A percentile compares a stretch with the other conserved stretches of the same genome.
Evolutionary conservation across 2,888 invertebrate species (phyloP).

Genomic region (Troglohyphantes excavatus): DNA sequence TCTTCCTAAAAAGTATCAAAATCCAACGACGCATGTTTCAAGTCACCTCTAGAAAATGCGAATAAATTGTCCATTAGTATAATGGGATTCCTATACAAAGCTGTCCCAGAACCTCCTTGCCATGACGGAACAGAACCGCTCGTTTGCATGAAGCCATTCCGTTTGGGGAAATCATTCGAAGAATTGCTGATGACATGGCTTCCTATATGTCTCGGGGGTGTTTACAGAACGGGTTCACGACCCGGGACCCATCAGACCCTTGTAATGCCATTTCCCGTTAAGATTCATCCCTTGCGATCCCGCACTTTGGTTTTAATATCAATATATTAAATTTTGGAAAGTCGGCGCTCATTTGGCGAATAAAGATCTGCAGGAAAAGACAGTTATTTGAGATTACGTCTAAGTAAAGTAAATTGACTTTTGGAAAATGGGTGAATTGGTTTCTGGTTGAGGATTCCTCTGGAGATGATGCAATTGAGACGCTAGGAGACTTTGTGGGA

Average conservation of each 20-base stretch:
- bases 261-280: not conserved
- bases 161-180: constrained; percentile 45
- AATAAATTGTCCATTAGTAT: constrained; percentile 51
- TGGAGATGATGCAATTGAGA: too few species aligned
- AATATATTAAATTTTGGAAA: constrained; percentile 13
- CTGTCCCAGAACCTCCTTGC: too few species aligned
- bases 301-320: constrained; percentile 11
- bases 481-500: too few species aligned
- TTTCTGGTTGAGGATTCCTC: not conserved
- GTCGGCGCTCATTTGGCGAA: not conserved
- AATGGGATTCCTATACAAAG: constrained; percentile 41
- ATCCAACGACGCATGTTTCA: not conserved
- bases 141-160: constrained; percentile 49
- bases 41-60: constrained; percentile 26
- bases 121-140: not conserved
- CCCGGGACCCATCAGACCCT: not conserved
- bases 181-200: constrained; percentile 49
- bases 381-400: not conserved
- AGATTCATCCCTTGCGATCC: not conserved
- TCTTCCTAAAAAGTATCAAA: not conserved
- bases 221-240: not conserved
- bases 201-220: constrained; percentile 16
- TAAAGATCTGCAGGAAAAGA: not conserved
- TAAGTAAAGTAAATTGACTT: not conserved
- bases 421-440: not conserved